Evolutionary conservation across 2,113 vertebrate genomes (phyloP).

Genomic region (rat (Rattus norvegicus)): DNA sequence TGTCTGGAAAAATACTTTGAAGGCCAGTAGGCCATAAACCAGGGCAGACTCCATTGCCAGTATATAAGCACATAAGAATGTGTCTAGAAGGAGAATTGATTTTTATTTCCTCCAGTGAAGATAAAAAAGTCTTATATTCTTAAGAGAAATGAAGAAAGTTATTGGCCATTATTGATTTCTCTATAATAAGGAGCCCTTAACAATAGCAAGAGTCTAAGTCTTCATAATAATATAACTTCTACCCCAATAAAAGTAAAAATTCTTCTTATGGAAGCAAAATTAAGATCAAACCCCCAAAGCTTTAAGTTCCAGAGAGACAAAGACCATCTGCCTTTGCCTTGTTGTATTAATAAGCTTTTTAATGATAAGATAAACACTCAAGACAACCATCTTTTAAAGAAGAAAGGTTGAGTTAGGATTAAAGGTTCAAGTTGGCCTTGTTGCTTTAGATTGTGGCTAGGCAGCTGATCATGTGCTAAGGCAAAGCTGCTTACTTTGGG

Average conservation of each 20-base stretch:
- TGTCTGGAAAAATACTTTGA: conserved; percentile 52
- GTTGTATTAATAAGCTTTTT: not conserved
- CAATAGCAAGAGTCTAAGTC: conserved; percentile 34
- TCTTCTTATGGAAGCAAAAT: not conserved
- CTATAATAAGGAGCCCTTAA: conserved; percentile 46
- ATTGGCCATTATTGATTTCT: conserved; percentile 58
- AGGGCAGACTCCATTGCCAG: conserved; percentile 6
- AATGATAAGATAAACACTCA: not conserved
- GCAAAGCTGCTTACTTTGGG: not conserved
- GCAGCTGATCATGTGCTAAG: not conserved
- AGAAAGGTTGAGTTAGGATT: not conserved
- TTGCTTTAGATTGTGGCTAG: not conserved
- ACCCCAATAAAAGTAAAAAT: not conserved
- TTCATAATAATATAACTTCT: not conserved
- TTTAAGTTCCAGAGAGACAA: not conserved
- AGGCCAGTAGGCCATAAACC: conserved; percentile 41
- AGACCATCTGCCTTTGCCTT: not conserved
- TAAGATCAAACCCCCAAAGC: conserved; percentile 33
- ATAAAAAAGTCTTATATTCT: conserved; percentile 58
- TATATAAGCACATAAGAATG: conserved; percentile 58
- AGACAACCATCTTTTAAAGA: not conserved
- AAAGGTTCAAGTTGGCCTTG: not conserved
- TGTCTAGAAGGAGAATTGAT: conserved; percentile 52
- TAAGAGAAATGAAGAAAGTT: conserved; percentile 27
- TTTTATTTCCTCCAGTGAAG: conserved; percentile 57